Evolutionary conservation across 1,140 invertebrate species (phyloP).

Genomic region (Drosophila burlai): DNA sequence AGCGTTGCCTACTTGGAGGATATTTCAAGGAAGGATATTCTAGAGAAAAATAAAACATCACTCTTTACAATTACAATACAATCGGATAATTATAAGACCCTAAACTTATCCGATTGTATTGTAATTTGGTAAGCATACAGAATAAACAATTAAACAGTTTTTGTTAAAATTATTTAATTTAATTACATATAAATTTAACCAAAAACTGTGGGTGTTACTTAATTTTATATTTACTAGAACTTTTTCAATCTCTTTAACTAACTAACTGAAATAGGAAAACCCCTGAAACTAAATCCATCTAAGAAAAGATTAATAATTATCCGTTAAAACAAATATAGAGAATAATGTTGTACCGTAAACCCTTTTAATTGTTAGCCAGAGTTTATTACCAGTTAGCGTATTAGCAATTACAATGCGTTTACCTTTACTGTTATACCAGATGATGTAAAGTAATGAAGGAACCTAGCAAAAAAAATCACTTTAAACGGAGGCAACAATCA

Average conservation of each 20-base stretch:
- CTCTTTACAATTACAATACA: too few species aligned
- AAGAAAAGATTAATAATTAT: background rate
- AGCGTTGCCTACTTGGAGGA: background rate
- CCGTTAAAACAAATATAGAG: background rate
- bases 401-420: slow-evolving; percentile 52
- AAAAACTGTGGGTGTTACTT: background rate
- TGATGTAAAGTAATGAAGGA: slow-evolving; percentile 25
- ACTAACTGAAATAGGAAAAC: background rate
- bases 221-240: background rate
- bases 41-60: background rate
- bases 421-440: slow-evolving; percentile 33
- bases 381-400: slow-evolving; percentile 9
- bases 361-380: slow-evolving; percentile 1
- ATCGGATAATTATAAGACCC: too few species aligned
- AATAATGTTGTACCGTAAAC: background rate
- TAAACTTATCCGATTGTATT: background rate
- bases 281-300: background rate
- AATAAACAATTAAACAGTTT: background rate
- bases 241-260: too few species aligned
- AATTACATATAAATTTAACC: background rate
- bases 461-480: background rate
- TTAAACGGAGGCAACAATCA: slow-evolving; percentile 20
- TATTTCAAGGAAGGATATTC: background rate
- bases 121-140: background rate
- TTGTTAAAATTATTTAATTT: background rate